Evolutionary conservation across 2,797 vertebrate genomes (phyloP), one percentile per base, ranked within the genome.

Genomic region (Tangara arthus): DNA sequence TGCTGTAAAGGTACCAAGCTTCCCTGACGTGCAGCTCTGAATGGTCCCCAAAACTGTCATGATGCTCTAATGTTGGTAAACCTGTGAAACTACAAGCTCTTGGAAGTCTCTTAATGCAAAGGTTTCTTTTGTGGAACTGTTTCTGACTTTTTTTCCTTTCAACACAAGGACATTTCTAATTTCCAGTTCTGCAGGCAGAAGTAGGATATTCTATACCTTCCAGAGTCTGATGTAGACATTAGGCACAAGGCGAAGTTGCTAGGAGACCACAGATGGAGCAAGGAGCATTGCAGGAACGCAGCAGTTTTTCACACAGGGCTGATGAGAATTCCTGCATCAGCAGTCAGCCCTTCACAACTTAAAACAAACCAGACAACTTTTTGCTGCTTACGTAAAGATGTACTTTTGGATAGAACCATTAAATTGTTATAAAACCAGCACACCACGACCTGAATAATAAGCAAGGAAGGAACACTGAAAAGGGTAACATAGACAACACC

Each of bases 221-320:
- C 53, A 35, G 66, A 90, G 70, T 89, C 86, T 87, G 88, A 97
- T 95, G 93, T 63, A 96, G 82, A 68, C 77, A 92, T 90, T 96
- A 96, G 72, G 66, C 76, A 92, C 78, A 87, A 60, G 65, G 41
- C 12, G 0, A 91, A 95, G 96, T 97, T 98, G 97, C 97, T 97
- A 98, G 94, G 97, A 97, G 92, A 97, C 96, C 75, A 93, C 50
- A 83, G 84, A 92, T 49, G 49, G 87, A 97, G 93, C 89, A 95
- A 94, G 90, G 49, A 95, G 78, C 87, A 79, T 64, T 76, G 72
- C 64, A 68, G 70, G 76, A 89, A 81, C 2, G 3, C 78, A 39
- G 69, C 85, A 95, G 95, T 94, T 97, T 95, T 93, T 82, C 90
- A 94, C 79, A 95, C 39, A 57, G 64, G 75, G 82, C 65, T 93